These are phyloP conservation scores for Coregonus clupeaformis DNA, from an alignment of 2,113 vertebrate genomes.

Conservation along the genomic window DNA sequence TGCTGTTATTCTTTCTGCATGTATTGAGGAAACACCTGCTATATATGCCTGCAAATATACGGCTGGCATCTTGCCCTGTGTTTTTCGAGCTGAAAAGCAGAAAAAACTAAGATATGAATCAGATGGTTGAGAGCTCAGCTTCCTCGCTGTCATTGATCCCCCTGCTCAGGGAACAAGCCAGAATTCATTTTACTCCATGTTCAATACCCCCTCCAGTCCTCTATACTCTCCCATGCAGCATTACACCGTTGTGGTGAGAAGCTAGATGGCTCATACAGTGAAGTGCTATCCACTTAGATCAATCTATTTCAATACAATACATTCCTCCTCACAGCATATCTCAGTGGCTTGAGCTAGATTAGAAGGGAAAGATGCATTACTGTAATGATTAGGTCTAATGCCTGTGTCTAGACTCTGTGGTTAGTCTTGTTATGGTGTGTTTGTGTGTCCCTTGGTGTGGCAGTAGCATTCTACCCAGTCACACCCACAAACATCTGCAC, in stretches of 20 bases:
- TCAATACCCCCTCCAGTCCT: constrained; percentile 67
- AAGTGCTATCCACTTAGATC: constrained; percentile 62
- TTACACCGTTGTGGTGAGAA: constrained; percentile 41
- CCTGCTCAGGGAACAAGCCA: constrained; percentile 66
- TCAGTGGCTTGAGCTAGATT: constrained; percentile 50
- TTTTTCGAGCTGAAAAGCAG: constrained; percentile 31
- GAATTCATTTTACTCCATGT: constrained; percentile 67
- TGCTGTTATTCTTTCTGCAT: constrained; percentile 29
- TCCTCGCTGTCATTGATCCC: constrained; percentile 69
- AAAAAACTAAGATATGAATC: constrained; percentile 65
- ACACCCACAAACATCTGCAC: not conserved
- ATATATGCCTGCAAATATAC: constrained; percentile 26
- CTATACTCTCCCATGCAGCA: constrained; percentile 49
- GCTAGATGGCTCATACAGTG: constrained; percentile 45
- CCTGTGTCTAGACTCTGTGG: constrained; percentile 38
- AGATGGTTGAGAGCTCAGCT: constrained; percentile 68
- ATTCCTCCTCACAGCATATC: constrained; percentile 46
- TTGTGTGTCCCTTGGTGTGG: not conserved
- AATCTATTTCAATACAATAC: constrained; percentile 65
- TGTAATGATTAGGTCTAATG: constrained; percentile 59
- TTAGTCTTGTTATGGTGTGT: constrained; percentile 1
- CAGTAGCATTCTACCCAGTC: not conserved
- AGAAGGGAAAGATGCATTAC: constrained; percentile 53
- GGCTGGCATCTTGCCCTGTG: constrained; percentile 23
- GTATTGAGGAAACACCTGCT: constrained; percentile 31